These are phyloP conservation scores for Bombus pascuorum DNA, from an alignment of 1,140 invertebrate genomes.

Conservation along the genomic window DNA sequence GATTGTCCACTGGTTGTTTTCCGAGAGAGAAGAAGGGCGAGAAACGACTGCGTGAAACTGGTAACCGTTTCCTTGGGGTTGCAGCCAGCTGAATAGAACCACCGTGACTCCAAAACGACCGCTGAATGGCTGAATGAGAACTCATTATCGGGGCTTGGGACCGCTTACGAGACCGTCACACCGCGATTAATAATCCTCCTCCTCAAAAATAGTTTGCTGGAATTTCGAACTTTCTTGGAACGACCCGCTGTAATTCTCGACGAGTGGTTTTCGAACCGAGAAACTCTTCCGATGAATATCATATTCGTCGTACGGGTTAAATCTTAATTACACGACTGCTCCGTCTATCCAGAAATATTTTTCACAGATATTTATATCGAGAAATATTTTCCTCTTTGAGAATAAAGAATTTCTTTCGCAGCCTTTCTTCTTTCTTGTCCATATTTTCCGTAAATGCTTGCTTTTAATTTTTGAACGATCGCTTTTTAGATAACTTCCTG, in stretches of 20 bases:
- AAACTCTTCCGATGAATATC: neutral
- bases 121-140: conserved; percentile 72
- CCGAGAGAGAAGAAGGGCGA: conserved; percentile 32
- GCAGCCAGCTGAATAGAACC: conserved; percentile 64
- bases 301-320: neutral
- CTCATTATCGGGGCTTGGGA: conserved; percentile 72
- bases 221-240: neutral
- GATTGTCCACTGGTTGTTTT: conserved; percentile 57
- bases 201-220: neutral
- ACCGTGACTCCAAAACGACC: conserved; percentile 58
- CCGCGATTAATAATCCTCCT: conserved; percentile 18
- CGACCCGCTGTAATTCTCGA: neutral
- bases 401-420: neutral
- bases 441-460: neutral
- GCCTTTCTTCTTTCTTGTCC: neutral
- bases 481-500: neutral
- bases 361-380: neutral
- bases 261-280: neutral
- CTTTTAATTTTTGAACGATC: neutral
- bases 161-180: conserved; percentile 38
- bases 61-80: conserved; percentile 66
- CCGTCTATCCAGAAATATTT: accelerated
- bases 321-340: neutral
- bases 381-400: neutral
- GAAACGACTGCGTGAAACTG: conserved; percentile 47